Conservation (phyloP, 2,113 vertebrate genomes). For the Hemicordylus capensis region DNA sequence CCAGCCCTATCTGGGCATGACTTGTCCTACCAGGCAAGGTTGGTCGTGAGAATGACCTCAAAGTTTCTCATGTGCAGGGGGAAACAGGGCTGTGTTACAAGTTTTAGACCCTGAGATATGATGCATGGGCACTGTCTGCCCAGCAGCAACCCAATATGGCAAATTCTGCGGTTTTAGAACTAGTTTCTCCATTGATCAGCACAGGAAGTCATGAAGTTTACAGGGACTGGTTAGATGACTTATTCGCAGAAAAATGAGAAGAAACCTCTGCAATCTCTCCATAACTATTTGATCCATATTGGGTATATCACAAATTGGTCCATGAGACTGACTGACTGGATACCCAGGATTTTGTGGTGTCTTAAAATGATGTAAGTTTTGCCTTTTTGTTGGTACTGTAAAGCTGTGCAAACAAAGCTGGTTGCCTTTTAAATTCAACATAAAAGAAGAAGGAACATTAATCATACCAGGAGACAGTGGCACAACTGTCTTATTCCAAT, state of each 20-base stretch:
- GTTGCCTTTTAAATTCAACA: neutral
- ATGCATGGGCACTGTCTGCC: too few species aligned
- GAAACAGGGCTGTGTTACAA: too few species aligned
- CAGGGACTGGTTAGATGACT: neutral
- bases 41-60: too few species aligned
- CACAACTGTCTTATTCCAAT: slow-evolving; percentile 33
- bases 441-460: slow-evolving; percentile 47
- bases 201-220: neutral
- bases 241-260: neutral
- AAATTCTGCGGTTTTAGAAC: neutral
- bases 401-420: slow-evolving; percentile 62
- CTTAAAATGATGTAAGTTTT: neutral
- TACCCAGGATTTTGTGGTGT: slow-evolving; percentile 40
- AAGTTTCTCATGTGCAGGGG: too few species aligned
- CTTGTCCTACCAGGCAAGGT: too few species aligned
- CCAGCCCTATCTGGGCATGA: too few species aligned
- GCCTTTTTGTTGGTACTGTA: slow-evolving; percentile 20
- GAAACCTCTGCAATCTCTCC: neutral
- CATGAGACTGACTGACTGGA: neutral
- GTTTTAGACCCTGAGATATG: too few species aligned
- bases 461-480: neutral
- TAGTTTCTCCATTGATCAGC: neutral
- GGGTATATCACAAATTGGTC: neutral
- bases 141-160: neutral
- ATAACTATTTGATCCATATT: neutral